Percentiles rank a stretch among this genome's conserved stretches.
These are phyloP conservation scores for Crocodylus rhombifer DNA, from an alignment of 2,797 vertebrate species.

Conservation along the genomic window DNA sequence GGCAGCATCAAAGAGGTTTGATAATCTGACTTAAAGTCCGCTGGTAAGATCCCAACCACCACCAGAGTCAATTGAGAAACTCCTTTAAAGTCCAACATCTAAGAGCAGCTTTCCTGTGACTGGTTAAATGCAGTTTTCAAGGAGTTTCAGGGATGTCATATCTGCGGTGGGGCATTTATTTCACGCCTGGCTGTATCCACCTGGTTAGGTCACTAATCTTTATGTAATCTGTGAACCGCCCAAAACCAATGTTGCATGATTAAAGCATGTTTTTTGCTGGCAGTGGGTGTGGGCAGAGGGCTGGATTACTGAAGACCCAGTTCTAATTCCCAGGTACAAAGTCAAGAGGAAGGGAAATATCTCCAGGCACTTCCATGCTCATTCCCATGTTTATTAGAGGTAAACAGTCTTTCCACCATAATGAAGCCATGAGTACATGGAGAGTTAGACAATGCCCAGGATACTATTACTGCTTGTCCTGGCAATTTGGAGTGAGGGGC, in stretches of 20 bases:
- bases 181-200: not conserved
- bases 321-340: not conserved
- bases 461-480: too few relatives aligned
- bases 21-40: not conserved
- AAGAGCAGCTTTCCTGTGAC: not conserved
- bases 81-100: not conserved
- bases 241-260: not conserved
- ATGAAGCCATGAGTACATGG: accelerated
- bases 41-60: accelerated
- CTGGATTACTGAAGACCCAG: not conserved
- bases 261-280: too few relatives aligned
- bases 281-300: too few relatives aligned
- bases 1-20: not conserved
- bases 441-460: not conserved
- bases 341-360: not conserved
- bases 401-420: not conserved
- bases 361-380: not conserved
- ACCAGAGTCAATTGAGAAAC: accelerated
- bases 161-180: accelerated
- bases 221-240: not conserved
- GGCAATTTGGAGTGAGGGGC: too few relatives aligned
- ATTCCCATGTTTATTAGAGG: not conserved
- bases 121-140: not conserved
- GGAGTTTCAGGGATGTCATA: accelerated
- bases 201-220: not conserved